Evolutionary conservation across 2,888 invertebrate species (phyloP), one percentile per base, ranked within the genome.

Genomic region (Cetonia aurata): DNA sequence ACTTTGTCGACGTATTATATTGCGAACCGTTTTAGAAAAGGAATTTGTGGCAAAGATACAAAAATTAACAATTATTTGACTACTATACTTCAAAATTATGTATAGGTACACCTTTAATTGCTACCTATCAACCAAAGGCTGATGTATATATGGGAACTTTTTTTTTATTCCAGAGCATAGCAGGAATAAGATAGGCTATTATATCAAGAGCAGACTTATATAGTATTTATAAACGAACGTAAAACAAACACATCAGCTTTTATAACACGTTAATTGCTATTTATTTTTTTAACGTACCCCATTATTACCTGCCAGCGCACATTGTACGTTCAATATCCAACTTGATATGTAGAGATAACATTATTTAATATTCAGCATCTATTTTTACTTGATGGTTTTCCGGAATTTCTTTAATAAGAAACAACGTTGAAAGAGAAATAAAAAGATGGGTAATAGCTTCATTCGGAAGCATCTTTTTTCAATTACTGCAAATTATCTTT

Each of bases 311-410:
- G 42, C 10, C 44, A 44, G 44, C 17, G 25, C 44, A 25, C 25
- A 19, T 44, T 59, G 44, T 19, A 10, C n/a, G 25, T 25, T 25
- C 4, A 1, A 25, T 25, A 3, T 17, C 19, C 15, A 15, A 13
- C 37, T 33, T 56, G 56, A 59, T 59, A 59, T 25, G 41, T 13
- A 25, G 44, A 59, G 44, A 59, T 59, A 44, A 31, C 19, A 41
- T 44, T 44, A 59, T 59, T 44, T 59, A 59, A 59, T 44, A 42
- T 59, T 44, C 44, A 59, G 19, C 44, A 25, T 59, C 44, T 59
- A n/a, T 12, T 44, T 59, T 17, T 25, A 6, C 44, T 46, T 44
- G 44, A 59, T 44, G 59, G 44, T 17, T 25, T 25, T 25, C 25
- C 25, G 3, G 25, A 25, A 3, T 25, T 25, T 25, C 4, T 25